Percentiles rank a stretch among this genome's conserved stretches.
Conservation (phyloP, 2,888 invertebrate species). For the Trissolcus japonicus region DNA sequence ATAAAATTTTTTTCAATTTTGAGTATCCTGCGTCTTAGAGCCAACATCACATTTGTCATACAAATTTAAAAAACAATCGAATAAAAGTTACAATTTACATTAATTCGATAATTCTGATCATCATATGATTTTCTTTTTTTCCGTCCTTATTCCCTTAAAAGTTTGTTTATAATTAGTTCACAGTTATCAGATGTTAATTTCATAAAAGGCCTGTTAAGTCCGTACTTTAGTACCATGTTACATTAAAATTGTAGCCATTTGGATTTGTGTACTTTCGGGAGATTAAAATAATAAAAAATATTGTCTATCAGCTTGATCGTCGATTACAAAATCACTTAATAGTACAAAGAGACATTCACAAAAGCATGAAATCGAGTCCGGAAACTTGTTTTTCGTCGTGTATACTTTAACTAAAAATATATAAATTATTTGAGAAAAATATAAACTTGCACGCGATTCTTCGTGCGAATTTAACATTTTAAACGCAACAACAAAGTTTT, state of each 20-base stretch:
- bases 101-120: constrained; percentile 4
- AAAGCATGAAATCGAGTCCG: constrained; percentile 14
- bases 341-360: constrained; percentile 17
- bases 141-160: constrained; percentile 6
- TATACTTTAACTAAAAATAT: constrained; percentile 20
- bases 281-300: constrained; percentile 8
- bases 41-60: constrained; percentile 33
- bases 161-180: neutral
- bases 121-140: constrained; percentile 5
- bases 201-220: neutral
- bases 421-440: constrained; percentile 29
- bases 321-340: constrained; percentile 14
- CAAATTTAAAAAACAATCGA: constrained; percentile 35
- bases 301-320: constrained; percentile 24
- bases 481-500: constrained; percentile 42
- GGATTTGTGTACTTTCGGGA: neutral
- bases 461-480: constrained; percentile 21
- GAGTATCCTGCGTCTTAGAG: constrained; percentile 40
- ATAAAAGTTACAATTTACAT: constrained; percentile 20
- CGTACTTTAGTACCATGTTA: neutral
- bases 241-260: constrained; percentile 1
- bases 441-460: constrained; percentile 13
- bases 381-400: constrained; percentile 9
- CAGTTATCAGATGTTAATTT: too few relatives aligned
- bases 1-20: constrained; percentile 14